phyloP scores from a whole-genome alignment of 2,888 invertebrate species.

The Apodemia hepburni region DNA sequence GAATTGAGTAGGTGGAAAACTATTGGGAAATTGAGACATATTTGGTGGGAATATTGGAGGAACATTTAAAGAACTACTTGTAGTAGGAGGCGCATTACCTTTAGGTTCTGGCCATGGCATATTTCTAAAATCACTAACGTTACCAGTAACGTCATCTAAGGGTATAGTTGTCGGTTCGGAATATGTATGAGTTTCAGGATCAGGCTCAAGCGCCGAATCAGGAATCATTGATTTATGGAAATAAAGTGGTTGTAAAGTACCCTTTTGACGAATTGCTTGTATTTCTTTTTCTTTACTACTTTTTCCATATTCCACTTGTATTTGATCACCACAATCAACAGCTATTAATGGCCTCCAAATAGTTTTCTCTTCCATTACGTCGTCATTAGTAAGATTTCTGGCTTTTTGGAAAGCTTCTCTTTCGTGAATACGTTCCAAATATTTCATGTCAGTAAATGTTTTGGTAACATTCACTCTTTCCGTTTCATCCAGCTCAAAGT shows the following conservation, averaged over 20 bases:
- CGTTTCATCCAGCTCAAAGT: slow-evolving; percentile 96
- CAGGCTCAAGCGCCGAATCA: slow-evolving; percentile 92
- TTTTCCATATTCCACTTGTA: slow-evolving; percentile 84
- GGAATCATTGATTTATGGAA: slow-evolving; percentile 91
- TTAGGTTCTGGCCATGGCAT: slow-evolving; percentile 93
- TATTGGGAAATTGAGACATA: slow-evolving; percentile 65
- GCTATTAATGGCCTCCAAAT: slow-evolving; percentile 87
- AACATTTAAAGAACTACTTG: slow-evolving; percentile 47
- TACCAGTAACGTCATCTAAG: slow-evolving; percentile 92
- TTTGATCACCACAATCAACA: slow-evolving; percentile 84
- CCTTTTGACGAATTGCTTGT: slow-evolving; percentile 92
- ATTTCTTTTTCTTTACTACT: slow-evolving; percentile 93
- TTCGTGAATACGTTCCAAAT: slow-evolving; percentile 93
- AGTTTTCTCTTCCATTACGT: slow-evolving; percentile 90
- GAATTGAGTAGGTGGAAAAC: slow-evolving; percentile 69
- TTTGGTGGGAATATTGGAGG: slow-evolving; percentile 71
- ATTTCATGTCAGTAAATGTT: slow-evolving; percentile 94
- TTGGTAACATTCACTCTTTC: slow-evolving; percentile 97
- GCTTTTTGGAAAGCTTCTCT: slow-evolving; percentile 90
- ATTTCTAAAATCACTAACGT: slow-evolving; percentile 87
- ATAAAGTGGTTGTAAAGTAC: slow-evolving; percentile 90
- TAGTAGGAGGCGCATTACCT: slow-evolving; percentile 74
- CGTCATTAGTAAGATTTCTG: slow-evolving; percentile 87
- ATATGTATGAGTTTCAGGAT: slow-evolving; percentile 87
- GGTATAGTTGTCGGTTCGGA: slow-evolving; percentile 92